Evolutionary conservation across 2,888 invertebrate species (phyloP).

Genomic region (Lepidochrysops patricia): DNA sequence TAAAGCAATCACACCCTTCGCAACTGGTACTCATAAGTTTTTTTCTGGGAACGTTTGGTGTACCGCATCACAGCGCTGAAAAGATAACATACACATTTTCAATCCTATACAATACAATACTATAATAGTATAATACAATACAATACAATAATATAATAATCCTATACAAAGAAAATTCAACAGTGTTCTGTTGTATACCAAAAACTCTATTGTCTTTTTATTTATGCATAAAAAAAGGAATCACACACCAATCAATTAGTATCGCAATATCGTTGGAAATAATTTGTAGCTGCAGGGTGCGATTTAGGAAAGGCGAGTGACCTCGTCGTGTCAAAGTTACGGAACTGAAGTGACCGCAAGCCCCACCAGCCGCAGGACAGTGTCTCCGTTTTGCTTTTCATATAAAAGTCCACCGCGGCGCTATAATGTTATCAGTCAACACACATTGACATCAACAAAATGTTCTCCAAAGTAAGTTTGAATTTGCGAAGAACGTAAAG

Average conservation of each 20-base stretch:
- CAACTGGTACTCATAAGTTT: no score
- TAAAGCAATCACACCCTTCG: no score
- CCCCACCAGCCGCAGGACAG: slow-evolving; percentile 59
- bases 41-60: no score
- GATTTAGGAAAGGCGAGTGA: slow-evolving; percentile 50
- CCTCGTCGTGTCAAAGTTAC: slow-evolving; percentile 74
- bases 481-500: background rate
- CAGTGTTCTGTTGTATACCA: background rate
- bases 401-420: slow-evolving; percentile 64
- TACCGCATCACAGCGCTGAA: no score
- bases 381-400: slow-evolving; percentile 67
- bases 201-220: background rate
- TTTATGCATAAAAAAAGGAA: background rate
- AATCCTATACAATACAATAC: no score
- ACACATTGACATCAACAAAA: slow-evolving; percentile 68
- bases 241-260: slow-evolving; percentile 20
- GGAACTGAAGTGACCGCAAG: slow-evolving; percentile 66
- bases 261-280: slow-evolving; percentile 31
- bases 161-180: background rate
- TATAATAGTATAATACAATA: no score
- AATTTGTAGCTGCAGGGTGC: slow-evolving; percentile 30
- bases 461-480: slow-evolving; percentile 69
- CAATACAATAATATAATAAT: no score
- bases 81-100: no score
- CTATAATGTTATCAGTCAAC: slow-evolving; percentile 72